Percentiles rank a stretch among this genome's conserved stretches.
Evolutionary conservation across 2,113 vertebrate genomes (phyloP).

Genomic region (Tichodroma muraria): DNA sequence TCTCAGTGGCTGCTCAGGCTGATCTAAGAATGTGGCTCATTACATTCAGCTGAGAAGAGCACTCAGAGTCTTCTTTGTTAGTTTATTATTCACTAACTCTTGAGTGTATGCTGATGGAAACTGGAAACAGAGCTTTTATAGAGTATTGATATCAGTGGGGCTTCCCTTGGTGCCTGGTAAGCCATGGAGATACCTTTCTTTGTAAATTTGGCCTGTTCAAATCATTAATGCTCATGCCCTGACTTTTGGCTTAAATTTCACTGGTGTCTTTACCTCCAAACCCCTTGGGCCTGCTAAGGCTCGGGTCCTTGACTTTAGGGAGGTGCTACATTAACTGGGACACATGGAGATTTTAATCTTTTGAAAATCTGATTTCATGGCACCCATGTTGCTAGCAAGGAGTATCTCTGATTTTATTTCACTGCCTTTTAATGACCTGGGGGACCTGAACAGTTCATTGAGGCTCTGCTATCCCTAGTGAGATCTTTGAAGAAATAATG

Average conservation of each 20-base stretch:
- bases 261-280: neutral
- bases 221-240: neutral
- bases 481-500: neutral
- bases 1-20: neutral
- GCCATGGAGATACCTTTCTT: fast-evolving
- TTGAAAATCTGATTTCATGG: neutral
- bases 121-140: neutral
- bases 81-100: neutral
- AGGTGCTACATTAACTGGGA: neutral
- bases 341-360: neutral
- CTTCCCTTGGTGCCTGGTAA: neutral
- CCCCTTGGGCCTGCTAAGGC: neutral
- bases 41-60: neutral
- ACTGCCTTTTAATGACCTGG: neutral
- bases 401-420: neutral
- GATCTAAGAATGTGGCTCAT: neutral
- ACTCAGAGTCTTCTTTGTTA: neutral
- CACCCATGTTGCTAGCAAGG: neutral
- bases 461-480: neutral
- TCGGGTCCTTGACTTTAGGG: neutral
- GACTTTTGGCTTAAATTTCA: neutral
- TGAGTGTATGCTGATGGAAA: neutral
- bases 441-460: neutral
- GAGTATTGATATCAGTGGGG: fast-evolving
- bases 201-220: neutral